phyloP scores from a whole-genome alignment of 2,888 invertebrate species.

The Eledona agricola region DNA sequence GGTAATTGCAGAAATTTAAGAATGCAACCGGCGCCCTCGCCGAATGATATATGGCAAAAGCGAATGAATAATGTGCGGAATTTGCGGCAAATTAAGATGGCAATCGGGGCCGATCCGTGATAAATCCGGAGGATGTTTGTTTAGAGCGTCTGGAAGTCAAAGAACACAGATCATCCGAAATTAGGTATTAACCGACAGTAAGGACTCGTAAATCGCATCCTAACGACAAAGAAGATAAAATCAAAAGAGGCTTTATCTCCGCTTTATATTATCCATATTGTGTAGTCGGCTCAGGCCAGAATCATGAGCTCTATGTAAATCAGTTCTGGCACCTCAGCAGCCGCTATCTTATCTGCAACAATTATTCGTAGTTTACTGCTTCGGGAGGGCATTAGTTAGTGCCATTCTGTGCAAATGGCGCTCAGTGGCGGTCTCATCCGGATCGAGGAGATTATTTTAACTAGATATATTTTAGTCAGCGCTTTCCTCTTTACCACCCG shows the following conservation, averaged over 20 bases:
- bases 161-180: constrained; percentile 40
- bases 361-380: constrained; percentile 60
- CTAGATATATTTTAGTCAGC: constrained; percentile 52
- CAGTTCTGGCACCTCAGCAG: constrained; percentile 55
- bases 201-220: constrained; percentile 44
- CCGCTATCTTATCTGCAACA: constrained; percentile 61
- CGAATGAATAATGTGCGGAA: constrained; percentile 22
- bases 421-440: constrained; percentile 52
- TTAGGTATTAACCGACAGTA: constrained; percentile 43
- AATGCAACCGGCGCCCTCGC: constrained; percentile 19
- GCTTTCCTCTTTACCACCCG: constrained; percentile 53
- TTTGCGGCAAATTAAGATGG: constrained; percentile 25
- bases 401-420: constrained; percentile 60
- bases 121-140: constrained; percentile 33
- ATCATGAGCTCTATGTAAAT: constrained; percentile 60
- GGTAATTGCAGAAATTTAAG: constrained; percentile 21
- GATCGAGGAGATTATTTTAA: constrained; percentile 54
- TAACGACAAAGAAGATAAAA: constrained; percentile 49
- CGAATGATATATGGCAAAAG: constrained; percentile 17
- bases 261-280: constrained; percentile 53
- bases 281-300: constrained; percentile 51
- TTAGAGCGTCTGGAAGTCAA: constrained; percentile 24
- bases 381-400: constrained; percentile 55
- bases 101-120: constrained; percentile 28
- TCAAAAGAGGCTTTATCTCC: constrained; percentile 43